A percentile compares a stretch with the other conserved stretches of the same genome.
These are phyloP conservation scores for Eurosta solidaginis DNA, from an alignment of 1,140 invertebrate genomes.

Conservation along the genomic window DNA sequence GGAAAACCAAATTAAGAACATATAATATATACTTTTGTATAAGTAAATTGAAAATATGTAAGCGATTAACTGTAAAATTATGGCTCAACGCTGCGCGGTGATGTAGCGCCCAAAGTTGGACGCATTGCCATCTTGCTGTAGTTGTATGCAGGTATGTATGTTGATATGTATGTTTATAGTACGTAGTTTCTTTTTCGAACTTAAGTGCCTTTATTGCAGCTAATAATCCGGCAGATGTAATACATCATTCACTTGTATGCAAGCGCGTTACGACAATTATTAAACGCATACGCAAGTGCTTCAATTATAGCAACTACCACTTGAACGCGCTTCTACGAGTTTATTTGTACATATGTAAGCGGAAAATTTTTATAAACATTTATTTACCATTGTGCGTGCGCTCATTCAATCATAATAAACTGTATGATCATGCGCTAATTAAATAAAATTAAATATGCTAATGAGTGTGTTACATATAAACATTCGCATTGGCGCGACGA, in stretches of 20 bases:
- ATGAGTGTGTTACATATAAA: background rate
- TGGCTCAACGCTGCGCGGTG: background rate
- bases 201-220: background rate
- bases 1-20: too few species aligned
- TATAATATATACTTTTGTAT: background rate
- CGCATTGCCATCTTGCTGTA: too few species aligned
- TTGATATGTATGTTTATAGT: too few species aligned
- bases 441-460: conserved; percentile 29
- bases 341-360: too few species aligned
- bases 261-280: background rate
- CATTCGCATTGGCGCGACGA: background rate
- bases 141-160: too few species aligned
- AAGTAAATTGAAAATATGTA: conserved; percentile 11
- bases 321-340: too few species aligned
- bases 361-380: background rate
- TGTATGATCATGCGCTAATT: conserved; percentile 5
- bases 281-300: background rate
- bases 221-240: conserved; percentile 23
- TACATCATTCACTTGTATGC: background rate
- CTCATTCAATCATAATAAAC: conserved; percentile 24
- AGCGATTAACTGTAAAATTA: conserved; percentile 15
- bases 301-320: background rate
- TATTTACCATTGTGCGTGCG: background rate
- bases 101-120: too few species aligned
- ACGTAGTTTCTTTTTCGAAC: background rate